phyloP scores from a whole-genome alignment of 2,888 invertebrate genomes.

The Aleiodes alternator region DNA sequence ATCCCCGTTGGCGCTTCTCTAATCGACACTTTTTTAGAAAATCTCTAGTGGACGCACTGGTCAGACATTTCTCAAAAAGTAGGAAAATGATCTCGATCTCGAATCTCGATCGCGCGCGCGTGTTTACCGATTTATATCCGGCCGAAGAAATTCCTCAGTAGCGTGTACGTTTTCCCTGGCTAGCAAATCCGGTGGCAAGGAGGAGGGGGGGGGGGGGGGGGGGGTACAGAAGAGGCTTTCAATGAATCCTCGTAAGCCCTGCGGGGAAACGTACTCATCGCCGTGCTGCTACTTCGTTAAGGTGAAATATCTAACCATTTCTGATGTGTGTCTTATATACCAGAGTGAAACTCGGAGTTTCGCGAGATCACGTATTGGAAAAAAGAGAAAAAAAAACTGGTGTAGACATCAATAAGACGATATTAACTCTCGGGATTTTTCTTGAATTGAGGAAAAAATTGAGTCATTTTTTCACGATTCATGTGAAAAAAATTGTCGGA shows the following conservation, averaged over 20 bases:
- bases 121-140: slow-evolving; percentile 14
- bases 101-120: slow-evolving; percentile 7
- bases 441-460: too few species aligned
- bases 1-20: slow-evolving; percentile 31
- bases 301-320: slow-evolving; percentile 20
- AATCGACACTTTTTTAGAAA: slow-evolving; percentile 43
- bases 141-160: slow-evolving; percentile 32
- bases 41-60: background rate
- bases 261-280: slow-evolving; percentile 29
- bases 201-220: slow-evolving; percentile 14
- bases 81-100: slow-evolving; percentile 45
- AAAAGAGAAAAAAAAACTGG: background rate
- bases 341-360: slow-evolving; percentile 36
- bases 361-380: slow-evolving; percentile 24
- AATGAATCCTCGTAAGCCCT: background rate
- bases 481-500: too few species aligned
- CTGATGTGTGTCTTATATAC: slow-evolving; percentile 1
- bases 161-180: background rate
- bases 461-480: background rate
- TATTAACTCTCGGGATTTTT: background rate
- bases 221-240: slow-evolving; percentile 13
- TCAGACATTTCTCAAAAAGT: slow-evolving; percentile 27
- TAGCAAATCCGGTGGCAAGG: too few species aligned
- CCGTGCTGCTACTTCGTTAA: slow-evolving; percentile 13
- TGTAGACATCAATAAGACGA: background rate